Evolutionary conservation across 2,888 invertebrate species (phyloP), one percentile per base, ranked within the genome.

Genomic region (Catocala fraxini): DNA sequence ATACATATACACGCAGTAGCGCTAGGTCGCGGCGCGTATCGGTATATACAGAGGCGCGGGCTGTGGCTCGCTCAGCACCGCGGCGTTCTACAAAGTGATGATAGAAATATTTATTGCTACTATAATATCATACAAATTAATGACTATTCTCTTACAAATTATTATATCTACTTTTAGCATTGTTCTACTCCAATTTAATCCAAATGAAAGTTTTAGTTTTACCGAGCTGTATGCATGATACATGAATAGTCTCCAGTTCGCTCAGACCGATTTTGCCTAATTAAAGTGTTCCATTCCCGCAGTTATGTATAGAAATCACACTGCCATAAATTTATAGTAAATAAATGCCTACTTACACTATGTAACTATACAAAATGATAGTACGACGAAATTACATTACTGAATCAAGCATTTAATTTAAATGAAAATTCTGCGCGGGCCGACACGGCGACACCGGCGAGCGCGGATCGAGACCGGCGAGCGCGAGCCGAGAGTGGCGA

Each of bases 271-370:
- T 86, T 83, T 82, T 84, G 87, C 85, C 88, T 88, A 84, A 84
- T 84, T 82, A 81, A 81, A 84, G 87, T 86, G 89, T 89, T 89
- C 89, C 91, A 87, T 86, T 89, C 90, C 92, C 92, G 90, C 91
- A 89, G 90, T 91, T 90, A 91, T 90, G 91, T 92, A 92, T 92
- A 90, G 91, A 92, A 91, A 91, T 88, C 92, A 92, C 92, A 90
- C 92, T 89, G 93, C 92, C 91, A 91, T 92, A 88, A 92, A 91
- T 93, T 93, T 92, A 93, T 92, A 93, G 93, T 94, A 94, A 93
- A 93, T 94, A 94, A 94, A 94, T 94, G 94, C 94, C 94, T 94
- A 94, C 93, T 93, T 93, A 94, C 93, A 93, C 93, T 94, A 94
- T 92, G 91, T 92, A 90, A 90, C 93, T 93, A 94, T 94, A 94